Evolutionary conservation across 2,797 vertebrate genomes (phyloP).

Genomic region (Rachycentron canadum): DNA sequence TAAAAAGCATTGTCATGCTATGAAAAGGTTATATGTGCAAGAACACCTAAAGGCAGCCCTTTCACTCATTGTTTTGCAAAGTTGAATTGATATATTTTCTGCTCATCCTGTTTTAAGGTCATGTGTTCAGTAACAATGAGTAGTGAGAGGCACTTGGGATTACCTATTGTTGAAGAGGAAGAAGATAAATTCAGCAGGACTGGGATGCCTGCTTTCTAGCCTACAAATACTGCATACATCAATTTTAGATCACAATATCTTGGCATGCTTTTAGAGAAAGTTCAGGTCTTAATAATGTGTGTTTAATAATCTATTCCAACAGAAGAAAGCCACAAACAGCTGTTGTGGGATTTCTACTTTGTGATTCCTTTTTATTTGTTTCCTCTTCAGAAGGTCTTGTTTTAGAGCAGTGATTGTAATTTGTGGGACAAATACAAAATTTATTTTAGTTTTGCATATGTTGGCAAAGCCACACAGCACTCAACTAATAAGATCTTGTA

Average conservation of each 20-base stretch:
- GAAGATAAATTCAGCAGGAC: constrained; percentile 20
- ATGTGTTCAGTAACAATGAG: constrained; percentile 22
- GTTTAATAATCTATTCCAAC: constrained; percentile 29
- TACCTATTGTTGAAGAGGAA: constrained; percentile 33
- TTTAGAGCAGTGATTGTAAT: constrained; percentile 5
- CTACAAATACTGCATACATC: constrained; percentile 19
- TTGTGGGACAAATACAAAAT: constrained; percentile 11
- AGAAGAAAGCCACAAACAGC: constrained; percentile 42
- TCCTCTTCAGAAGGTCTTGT: neutral
- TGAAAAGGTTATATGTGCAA: neutral
- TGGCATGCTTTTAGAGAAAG: constrained; percentile 17
- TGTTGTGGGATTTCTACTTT: constrained; percentile 23
- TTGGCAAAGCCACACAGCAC: neutral
- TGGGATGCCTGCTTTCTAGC: constrained; percentile 16
- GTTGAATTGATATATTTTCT: constrained; percentile 26
- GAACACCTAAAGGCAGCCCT: neutral
- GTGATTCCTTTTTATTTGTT: neutral
- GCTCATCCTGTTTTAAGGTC: constrained; percentile 38
- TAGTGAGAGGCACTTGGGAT: constrained; percentile 16
- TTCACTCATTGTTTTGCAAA: constrained; percentile 21
- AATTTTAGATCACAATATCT: constrained; percentile 21
- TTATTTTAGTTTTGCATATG: constrained; percentile 6
- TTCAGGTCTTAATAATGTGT: constrained; percentile 11
- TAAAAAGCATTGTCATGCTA: neutral
- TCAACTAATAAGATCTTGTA: neutral